Evolutionary conservation across 2,113 vertebrate genomes (phyloP), one percentile per base, ranked within the genome.

Genomic region (Geothlypis trichas): DNA sequence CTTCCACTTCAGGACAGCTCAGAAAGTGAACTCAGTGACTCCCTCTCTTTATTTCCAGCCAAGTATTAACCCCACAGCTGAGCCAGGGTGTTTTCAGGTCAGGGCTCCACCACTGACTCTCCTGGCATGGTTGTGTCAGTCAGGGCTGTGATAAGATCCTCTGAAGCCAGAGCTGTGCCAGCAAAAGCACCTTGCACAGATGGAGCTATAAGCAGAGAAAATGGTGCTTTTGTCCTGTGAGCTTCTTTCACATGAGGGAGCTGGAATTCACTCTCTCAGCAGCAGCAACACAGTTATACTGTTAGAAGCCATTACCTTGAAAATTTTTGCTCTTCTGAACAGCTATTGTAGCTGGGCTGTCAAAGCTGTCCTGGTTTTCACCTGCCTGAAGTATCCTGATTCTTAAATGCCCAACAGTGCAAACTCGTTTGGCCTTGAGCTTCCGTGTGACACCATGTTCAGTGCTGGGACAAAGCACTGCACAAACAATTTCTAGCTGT

Each of bases 191-290:
- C 49, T 55, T 67, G 52, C 47, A 39, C 42, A 55, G 51, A 52
- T 7, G 15, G 17, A 82, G 44, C 35, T 88, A 28, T 6, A 39
- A 76, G 27, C 37, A 67, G 49, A 72, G 80, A 84, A 88, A 94
- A 62, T 0, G 0, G 5, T 0, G 1, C 28, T 62, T 69, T 76
- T 80, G 41, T 77, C 28, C 1, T 1, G 28, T 15, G 23, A 75
- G 52, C 35, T 67, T 65, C 58, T 76, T 88, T 88, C 2, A 2
- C 63, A 71, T 4, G 3, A 51, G 41, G 30, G 52, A 84, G 47
- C 39, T 72, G 49, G 78, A 78, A 94, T 75, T 57, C 1, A 1
- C 42, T 37, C 47, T 55, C 66, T 57, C 1, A 0, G 7, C 58
- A 61, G 23, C 49, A 49, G 47, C 76, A 62, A 46, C 58, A 37